Percentiles rank a stretch among this genome's conserved stretches.
Conservation (phyloP, 2,113 vertebrate species). For the Tragelaphus scriptus region DNA sequence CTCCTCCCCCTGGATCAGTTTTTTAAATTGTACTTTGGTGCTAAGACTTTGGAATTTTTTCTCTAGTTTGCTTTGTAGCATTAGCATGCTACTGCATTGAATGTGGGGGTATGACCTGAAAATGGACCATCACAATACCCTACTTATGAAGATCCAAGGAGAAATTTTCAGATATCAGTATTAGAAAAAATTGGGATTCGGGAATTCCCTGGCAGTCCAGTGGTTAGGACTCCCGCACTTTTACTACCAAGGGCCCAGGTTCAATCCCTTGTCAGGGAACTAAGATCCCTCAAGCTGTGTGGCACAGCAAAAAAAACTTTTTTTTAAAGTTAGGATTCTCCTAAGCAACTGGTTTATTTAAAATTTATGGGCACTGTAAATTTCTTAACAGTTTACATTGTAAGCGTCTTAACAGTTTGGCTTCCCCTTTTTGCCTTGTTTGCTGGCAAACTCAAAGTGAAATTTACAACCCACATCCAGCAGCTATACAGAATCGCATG, state of each 20-base stretch:
- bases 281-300: not conserved
- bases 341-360: not conserved
- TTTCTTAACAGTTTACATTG: not conserved
- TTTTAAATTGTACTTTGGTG: not conserved
- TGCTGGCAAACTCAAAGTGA: not conserved
- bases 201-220: not conserved
- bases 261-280: not conserved
- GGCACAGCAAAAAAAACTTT: not conserved
- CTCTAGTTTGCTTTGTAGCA: not conserved
- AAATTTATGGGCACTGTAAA: not conserved
- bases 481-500: not conserved
- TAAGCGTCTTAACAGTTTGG: not conserved
- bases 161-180: not conserved
- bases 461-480: not conserved
- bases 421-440: not conserved
- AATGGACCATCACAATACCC: not conserved
- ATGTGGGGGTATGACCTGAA: not conserved
- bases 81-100: not conserved
- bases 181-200: not conserved
- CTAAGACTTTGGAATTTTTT: not conserved
- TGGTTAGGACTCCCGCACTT: rapidly evolving
- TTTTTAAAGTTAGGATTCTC: not conserved
- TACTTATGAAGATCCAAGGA: not conserved
- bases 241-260: not conserved
- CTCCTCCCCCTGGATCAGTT: not conserved